Conservation (phyloP, 2,113 vertebrate genomes). For the Indicator indicator region DNA sequence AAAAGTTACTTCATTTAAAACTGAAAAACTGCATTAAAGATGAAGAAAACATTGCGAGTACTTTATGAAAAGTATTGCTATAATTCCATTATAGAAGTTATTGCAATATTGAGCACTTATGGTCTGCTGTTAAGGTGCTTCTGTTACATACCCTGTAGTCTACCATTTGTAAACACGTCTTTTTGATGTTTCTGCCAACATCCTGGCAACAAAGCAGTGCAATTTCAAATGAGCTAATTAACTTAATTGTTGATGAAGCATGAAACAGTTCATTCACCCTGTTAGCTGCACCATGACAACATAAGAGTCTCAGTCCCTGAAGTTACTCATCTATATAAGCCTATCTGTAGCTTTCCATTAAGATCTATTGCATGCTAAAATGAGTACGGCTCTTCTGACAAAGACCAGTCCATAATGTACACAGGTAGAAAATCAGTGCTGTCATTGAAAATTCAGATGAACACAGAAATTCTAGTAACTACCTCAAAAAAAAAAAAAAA, state of each 20-base stretch:
- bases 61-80: slow-evolving; percentile 31
- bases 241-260: slow-evolving; percentile 99
- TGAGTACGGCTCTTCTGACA: slow-evolving; percentile 24
- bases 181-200: slow-evolving; percentile 97
- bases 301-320: slow-evolving; percentile 89
- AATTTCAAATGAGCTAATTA: slow-evolving; percentile 99
- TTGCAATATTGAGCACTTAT: slow-evolving; percentile 37
- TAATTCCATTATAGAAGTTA: slow-evolving; percentile 62
- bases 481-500: not conserved
- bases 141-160: slow-evolving; percentile 85
- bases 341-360: slow-evolving; percentile 87
- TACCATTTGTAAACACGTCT: slow-evolving; percentile 94
- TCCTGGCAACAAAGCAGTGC: slow-evolving; percentile 97
- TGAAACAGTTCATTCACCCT: slow-evolving; percentile 98
- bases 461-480: not conserved
- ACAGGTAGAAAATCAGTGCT: not conserved
- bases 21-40: not conserved
- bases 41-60: slow-evolving; percentile 30
- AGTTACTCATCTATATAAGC: slow-evolving; percentile 88
- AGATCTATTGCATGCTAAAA: slow-evolving; percentile 65
- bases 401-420: slow-evolving; percentile 30
- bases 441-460: not conserved
- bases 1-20: slow-evolving; percentile 37
- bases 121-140: slow-evolving; percentile 84
- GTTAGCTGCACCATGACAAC: slow-evolving; percentile 99